These are phyloP conservation scores for Scomber scombrus DNA, from an alignment of 2,113 vertebrate species.

Conservation along the genomic window DNA sequence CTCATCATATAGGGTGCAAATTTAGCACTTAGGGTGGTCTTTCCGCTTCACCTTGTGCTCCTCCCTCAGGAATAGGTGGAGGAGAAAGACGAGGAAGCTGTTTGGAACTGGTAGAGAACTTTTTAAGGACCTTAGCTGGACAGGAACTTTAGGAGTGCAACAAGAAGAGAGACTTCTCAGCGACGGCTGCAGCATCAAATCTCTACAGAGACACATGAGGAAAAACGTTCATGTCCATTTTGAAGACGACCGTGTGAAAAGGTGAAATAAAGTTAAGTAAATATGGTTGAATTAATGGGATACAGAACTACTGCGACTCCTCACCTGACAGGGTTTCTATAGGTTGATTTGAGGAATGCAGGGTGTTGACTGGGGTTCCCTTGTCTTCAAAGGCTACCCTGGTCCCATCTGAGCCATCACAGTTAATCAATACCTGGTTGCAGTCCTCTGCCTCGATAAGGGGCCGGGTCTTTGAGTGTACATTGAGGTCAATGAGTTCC, in stretches of 20 bases:
- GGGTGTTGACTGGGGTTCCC: conserved; percentile 80
- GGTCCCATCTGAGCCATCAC: conserved; percentile 80
- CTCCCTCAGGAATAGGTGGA: conserved; percentile 50
- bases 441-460: conserved; percentile 79
- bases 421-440: conserved; percentile 85
- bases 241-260: neutral
- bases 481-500: conserved; percentile 86
- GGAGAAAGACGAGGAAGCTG: conserved; percentile 73
- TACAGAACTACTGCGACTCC: neutral
- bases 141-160: conserved; percentile 85
- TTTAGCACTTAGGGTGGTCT: conserved; percentile 68
- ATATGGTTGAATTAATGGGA: too few relatives aligned
- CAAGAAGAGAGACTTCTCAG: conserved; percentile 74
- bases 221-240: neutral
- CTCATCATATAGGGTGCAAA: conserved; percentile 75
- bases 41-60: conserved; percentile 62
- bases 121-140: conserved; percentile 83
- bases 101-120: conserved; percentile 74
- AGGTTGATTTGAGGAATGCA: conserved; percentile 84
- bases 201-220: conserved; percentile 79
- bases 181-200: conserved; percentile 79
- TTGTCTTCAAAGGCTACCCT: conserved; percentile 86
- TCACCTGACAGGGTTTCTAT: conserved; percentile 89
- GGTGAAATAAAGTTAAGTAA: neutral
- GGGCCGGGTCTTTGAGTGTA: conserved; percentile 83